Evolutionary conservation across 2,113 vertebrate genomes (phyloP).

Genomic region (Saguinus midas): DNA sequence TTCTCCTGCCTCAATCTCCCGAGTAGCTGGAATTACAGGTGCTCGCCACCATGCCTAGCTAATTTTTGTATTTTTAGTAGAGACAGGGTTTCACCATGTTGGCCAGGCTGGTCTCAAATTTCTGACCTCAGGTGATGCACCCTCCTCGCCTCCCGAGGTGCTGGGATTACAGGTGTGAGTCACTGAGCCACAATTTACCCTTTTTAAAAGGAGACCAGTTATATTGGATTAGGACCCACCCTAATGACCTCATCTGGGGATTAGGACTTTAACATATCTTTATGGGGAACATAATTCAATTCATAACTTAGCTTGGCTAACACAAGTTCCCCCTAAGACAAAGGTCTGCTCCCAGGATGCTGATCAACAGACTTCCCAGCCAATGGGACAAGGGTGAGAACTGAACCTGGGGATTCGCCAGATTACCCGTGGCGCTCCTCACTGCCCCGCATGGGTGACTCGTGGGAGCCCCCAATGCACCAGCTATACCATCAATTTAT

Average conservation of each 20-base stretch:
- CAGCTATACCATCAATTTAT: rapidly evolving
- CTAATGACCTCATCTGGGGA: not conserved
- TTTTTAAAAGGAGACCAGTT: not conserved
- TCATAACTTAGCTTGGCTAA: not conserved
- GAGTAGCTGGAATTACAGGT: not conserved
- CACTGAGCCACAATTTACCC: not conserved
- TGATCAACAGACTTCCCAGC: not conserved
- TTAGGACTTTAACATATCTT: not conserved
- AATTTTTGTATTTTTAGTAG: not conserved
- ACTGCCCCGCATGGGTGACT: too few relatives aligned
- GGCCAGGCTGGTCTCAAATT: not conserved
- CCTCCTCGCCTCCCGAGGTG: rapidly evolving
- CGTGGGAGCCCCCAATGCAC: too few relatives aligned
- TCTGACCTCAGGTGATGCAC: not conserved
- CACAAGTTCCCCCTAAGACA: too few relatives aligned
- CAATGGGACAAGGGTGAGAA: not conserved
- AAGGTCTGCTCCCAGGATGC: not conserved
- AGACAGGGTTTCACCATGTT: not conserved
- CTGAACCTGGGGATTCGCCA: not conserved
- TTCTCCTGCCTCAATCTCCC: not conserved
- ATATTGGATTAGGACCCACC: not conserved
- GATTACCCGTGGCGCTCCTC: not conserved
- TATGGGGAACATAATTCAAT: not conserved
- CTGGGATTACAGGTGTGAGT: not conserved
- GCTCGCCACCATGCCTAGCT: not conserved